These are phyloP conservation scores for Antheraea yamamai DNA, from an alignment of 2,888 invertebrate species.

Conservation along the genomic window DNA sequence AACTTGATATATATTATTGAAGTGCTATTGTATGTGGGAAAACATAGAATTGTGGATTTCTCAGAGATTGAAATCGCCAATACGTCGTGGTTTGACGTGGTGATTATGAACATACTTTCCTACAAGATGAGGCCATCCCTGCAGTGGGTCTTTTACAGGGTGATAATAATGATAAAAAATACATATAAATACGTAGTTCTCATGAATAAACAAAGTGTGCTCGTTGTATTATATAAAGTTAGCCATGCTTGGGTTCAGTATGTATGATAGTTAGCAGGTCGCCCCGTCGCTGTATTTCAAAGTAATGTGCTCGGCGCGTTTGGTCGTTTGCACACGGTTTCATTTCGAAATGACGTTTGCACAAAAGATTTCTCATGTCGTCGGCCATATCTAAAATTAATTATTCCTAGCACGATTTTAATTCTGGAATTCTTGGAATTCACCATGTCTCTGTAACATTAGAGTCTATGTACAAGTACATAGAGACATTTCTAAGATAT, in stretches of 20 bases:
- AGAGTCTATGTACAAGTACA: background rate
- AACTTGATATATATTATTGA: no score
- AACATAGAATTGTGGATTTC: no score
- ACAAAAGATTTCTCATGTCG: conserved; percentile 33
- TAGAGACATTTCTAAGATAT: background rate
- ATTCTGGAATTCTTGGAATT: background rate
- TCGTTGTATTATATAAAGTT: conserved; percentile 17
- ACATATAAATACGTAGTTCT: no score
- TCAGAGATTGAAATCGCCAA: no score
- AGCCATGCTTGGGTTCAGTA: conserved; percentile 16
- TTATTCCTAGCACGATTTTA: conserved; percentile 6
- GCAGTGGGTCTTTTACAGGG: no score
- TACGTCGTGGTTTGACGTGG: no score
- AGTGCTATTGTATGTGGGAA: no score
- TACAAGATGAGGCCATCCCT: no score
- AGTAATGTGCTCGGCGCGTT: conserved; percentile 27
- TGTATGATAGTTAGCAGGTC: conserved; percentile 22
- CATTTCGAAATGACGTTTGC: conserved; percentile 41
- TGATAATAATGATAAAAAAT: no score
- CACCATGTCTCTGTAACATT: background rate
- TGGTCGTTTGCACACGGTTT: conserved; percentile 32
- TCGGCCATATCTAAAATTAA: background rate
- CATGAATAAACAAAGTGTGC: background rate
- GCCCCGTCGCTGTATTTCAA: conserved; percentile 23
- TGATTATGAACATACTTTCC: no score